phyloP scores from a whole-genome alignment of 2,113 vertebrate species.

The Suricata suricatta region DNA sequence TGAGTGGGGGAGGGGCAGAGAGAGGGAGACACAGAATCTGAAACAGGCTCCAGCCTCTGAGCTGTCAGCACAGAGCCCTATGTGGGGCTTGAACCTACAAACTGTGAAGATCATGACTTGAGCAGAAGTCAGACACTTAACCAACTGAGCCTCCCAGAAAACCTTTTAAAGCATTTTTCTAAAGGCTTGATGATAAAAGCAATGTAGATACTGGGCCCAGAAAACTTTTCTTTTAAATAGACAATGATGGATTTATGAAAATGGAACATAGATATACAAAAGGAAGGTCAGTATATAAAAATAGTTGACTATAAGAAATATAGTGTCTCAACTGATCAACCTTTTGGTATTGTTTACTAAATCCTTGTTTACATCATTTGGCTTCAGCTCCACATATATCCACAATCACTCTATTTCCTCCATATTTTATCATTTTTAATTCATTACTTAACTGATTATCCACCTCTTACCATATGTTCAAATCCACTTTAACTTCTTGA shows the following conservation, averaged over 20 bases:
- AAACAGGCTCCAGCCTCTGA: too few species aligned
- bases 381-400: background rate
- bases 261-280: background rate
- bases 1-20: too few species aligned
- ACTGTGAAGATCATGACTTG: too few species aligned
- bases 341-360: background rate
- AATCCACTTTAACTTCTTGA: background rate
- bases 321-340: background rate
- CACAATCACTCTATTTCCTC: background rate
- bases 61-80: too few species aligned
- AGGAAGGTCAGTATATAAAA: background rate
- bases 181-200: background rate
- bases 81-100: too few species aligned
- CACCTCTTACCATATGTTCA: background rate
- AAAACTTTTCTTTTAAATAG: background rate
- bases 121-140: too few species aligned
- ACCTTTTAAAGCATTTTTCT: background rate
- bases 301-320: accelerated
- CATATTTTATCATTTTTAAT: background rate
- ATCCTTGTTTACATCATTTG: background rate
- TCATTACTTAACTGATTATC: background rate
- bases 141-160: too few species aligned
- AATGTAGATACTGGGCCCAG: background rate
- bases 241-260: background rate
- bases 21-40: too few species aligned